Base-by-base conservation (phyloP, 2,797 vertebrate genomes). In the Taenioides sp. region DNA sequence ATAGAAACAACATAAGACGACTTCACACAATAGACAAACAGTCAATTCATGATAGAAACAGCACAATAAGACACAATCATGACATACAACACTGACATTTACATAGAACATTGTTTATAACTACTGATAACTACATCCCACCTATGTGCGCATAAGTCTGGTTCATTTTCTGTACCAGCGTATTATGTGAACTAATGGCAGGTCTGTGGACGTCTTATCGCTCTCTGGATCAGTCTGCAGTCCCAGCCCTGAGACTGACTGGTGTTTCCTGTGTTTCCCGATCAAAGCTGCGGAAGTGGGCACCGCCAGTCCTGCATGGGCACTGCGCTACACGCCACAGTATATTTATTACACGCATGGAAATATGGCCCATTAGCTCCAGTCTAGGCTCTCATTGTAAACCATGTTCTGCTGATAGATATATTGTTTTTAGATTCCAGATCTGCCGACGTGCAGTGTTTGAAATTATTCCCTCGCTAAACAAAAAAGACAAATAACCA, bases 201-300 rank as follows among this genome's bases (percentile, higher is more conserved):
- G n/a, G 6, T 40, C 63, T 17, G 63, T 7, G 25, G 20, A 17
- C n/a, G 64, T 50, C 50, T 72, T 84, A 77, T 86, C 74, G 0
- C 6, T 74, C 3, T 9, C 73, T 64, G 20, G 74, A 65, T 78
- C 78, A 20, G 69, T 78, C 75, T 84, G 50, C 72, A 70, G 70
- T 79, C 72, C 65, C 47, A 66, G 54, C 58, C 61, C 74, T 63
- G 74, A 62, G 54, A 71, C 54, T 76, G 74, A 74, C 67, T 63
- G 68, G 16, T 57, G 76, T 84, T 88, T 90, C 82, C 84, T 89
- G 80, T 43, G 20, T 49, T 81, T 59, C 1, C 58, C 40, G 71
- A 92, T 93, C 85, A 93, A 88, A 92, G 80, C 49, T 17, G 31
- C 71, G 86, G 87, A 84, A 87, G 80, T 81, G 85, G 83, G 68